phyloP scores from a whole-genome alignment of 1,140 invertebrate species.

The Cydia splendana region DNA sequence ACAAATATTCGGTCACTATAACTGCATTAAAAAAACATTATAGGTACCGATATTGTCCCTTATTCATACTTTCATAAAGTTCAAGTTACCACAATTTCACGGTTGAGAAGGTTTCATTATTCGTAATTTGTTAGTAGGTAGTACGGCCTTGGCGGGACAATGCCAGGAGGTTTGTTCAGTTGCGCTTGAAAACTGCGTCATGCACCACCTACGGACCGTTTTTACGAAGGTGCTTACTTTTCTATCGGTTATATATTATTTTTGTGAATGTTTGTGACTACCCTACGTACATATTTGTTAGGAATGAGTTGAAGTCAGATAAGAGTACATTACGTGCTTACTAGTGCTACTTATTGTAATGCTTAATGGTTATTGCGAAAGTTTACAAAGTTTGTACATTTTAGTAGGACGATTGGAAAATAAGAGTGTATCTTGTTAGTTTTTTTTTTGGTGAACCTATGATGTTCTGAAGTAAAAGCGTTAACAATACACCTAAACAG shows the following conservation, averaged over 20 bases:
- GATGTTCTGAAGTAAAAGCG: too few species aligned
- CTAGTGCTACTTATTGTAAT: background rate
- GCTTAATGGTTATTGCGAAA: too few species aligned
- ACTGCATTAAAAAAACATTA: background rate
- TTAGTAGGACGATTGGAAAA: too few species aligned
- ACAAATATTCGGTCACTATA: slow-evolving; percentile 11
- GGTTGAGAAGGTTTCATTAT: slow-evolving; percentile 39
- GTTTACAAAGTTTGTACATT: slow-evolving; percentile 27
- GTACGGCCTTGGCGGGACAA: slow-evolving; percentile 46
- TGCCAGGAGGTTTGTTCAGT: slow-evolving; percentile 48
- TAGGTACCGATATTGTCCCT: background rate
- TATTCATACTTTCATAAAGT: background rate
- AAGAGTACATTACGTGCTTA: background rate
- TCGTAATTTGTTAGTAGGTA: slow-evolving; percentile 43
- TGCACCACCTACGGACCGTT: slow-evolving; percentile 72
- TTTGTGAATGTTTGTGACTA: slow-evolving; percentile 10
- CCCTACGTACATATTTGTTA: background rate
- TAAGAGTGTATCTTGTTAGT: background rate
- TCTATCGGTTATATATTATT: slow-evolving; percentile 36
- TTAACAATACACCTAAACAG: too few species aligned
- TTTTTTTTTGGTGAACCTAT: too few species aligned
- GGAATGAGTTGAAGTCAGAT: background rate
- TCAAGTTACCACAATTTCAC: slow-evolving; percentile 29
- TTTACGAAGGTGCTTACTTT: slow-evolving; percentile 61
- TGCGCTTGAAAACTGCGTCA: slow-evolving; percentile 56